Base-by-base conservation (phyloP, 2,888 invertebrate genomes). In the Chouioia cunea region DNA sequence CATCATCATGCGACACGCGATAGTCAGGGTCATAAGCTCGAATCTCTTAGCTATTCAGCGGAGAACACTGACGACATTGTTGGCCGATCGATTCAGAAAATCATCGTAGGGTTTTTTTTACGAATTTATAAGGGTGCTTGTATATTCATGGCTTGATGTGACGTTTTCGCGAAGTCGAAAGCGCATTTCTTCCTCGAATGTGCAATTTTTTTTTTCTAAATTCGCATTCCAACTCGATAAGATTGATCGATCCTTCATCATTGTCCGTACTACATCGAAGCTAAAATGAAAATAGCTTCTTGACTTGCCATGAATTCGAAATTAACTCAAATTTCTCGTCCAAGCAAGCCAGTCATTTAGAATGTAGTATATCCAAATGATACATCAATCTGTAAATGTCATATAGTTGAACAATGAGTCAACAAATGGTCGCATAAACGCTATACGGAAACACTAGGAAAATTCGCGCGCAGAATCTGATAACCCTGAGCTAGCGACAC, bases 61-160 rank as follows among this genome's bases (percentile, higher is more conserved):
- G 58, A 63, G 58, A 64, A 69, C 58, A 64, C 63, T 57, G 63
- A 20, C 23, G 44, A 52, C 58, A 15, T 58, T 63, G 63, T 69
- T 52, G 53, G 2, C 12, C 20, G 53, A 46, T 20, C 43, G 23
- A 15, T 12, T 36, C 44, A 20, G 54, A 56, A 53, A 50, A 66
- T 53, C 4, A 2, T n/a, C 36, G 4, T 64, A 52, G 54, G 53
- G 50, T 43, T 46, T 63, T 58, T 63, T 57, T 46, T 56, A 52
- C 14, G 50, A 57, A 52, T 57, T 63, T 20, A 16, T 27, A 18
- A 8, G 57, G 27, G 15, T 4, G n/a, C 50, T 16, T 36, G 6
- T 36, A 36, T 10, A 36, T 1, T 12, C 27, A 47, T 36, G 18
- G 14, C 44, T 44, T 12, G n/a, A n/a, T n/a, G 36, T 36, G 36